Evolutionary conservation across 2,797 vertebrate species (phyloP).

Genomic region (Scomberomorus guttatus): DNA sequence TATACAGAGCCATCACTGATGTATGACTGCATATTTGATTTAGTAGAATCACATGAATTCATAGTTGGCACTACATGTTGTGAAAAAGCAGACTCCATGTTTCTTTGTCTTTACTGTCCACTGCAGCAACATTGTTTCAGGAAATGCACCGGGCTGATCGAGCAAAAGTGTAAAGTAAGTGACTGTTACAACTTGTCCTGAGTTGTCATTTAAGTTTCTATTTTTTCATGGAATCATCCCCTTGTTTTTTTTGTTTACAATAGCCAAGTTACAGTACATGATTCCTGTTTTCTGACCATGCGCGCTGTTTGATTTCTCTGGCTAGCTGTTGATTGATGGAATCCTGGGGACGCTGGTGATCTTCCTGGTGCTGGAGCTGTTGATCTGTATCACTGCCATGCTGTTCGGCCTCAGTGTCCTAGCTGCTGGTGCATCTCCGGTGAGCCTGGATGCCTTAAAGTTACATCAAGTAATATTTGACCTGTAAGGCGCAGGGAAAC

Average conservation of each 20-base stretch:
- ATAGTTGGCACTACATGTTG: conserved; percentile 42
- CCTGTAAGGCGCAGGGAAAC: not conserved
- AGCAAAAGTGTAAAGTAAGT: conserved; percentile 89
- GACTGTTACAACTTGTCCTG: conserved; percentile 54
- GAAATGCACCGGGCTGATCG: conserved; percentile 87
- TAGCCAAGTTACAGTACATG: too few relatives aligned
- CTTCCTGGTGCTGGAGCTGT: conserved; percentile 86
- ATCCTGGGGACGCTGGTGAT: conserved; percentile 85
- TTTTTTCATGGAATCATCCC: not conserved
- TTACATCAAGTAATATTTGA: not conserved
- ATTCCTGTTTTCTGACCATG: not conserved
- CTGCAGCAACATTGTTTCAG: conserved; percentile 89
- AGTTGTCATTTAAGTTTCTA: not conserved
- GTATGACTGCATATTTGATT: conserved; percentile 16
- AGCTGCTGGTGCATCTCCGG: conserved; percentile 80
- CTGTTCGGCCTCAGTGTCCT: conserved; percentile 86
- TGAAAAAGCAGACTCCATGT: conserved; percentile 72
- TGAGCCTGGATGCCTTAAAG: conserved; percentile 43
- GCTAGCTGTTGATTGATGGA: conserved; percentile 85
- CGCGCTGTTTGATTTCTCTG: conserved; percentile 19
- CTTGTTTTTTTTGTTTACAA: not conserved
- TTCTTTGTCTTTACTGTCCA: conserved; percentile 82
- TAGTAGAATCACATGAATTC: conserved; percentile 21
- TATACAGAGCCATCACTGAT: conserved; percentile 11
- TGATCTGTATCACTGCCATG: conserved; percentile 87